Evolutionary conservation across 2,888 invertebrate genomes (phyloP), one percentile per base, ranked within the genome.

Genomic region (Camponotus fellah): DNA sequence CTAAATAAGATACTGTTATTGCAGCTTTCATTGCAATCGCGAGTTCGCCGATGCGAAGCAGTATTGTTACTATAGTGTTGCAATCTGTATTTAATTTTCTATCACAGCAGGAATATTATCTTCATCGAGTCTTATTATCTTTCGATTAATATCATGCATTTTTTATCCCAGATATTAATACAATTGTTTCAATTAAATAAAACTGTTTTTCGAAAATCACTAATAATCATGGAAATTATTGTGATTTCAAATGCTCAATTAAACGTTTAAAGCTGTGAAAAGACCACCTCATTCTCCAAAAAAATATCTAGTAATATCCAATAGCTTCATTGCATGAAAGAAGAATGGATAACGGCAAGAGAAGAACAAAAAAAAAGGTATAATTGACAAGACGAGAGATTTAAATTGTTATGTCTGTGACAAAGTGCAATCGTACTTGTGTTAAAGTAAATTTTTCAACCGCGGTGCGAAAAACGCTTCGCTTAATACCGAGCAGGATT

Each of bases 301-400:
- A 53, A 46, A 21, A 34, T n/a, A 12, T 56, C 5, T 46, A 60
- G 21, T 60, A 21, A 77, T 17, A 40, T 58, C 56, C 32, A 60
- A 71, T 71, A 79, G 60, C 60, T 79, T 71, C 34, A n/a, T n/a
- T 21, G 34, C 21, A 26, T 3, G 69, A 37, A 56, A 80, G n/a
- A 34, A 12, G 34, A 56, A 10, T 9, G 26, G 66, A 71, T 58
- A 46, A 69, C 17, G 17, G 40, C 37, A 65, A 58, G 43, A 56
- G 83, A 75, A 77, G 68, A 77, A 68, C 26, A 85, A 71, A 62
- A 62, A n/a, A 62, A 71, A 49, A 60, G 69, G 32, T 68, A 56
- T 85, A 90, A 90, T 88, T 87, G 86, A 80, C 74, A 84, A 83
- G 84, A 87, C 83, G 85, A 86, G 86, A 80, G 85, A 83, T 87